A percentile compares a stretch with the other conserved stretches of the same genome.
Conservation (phyloP, 2,888 invertebrate species). For the Stenurella melanura region DNA sequence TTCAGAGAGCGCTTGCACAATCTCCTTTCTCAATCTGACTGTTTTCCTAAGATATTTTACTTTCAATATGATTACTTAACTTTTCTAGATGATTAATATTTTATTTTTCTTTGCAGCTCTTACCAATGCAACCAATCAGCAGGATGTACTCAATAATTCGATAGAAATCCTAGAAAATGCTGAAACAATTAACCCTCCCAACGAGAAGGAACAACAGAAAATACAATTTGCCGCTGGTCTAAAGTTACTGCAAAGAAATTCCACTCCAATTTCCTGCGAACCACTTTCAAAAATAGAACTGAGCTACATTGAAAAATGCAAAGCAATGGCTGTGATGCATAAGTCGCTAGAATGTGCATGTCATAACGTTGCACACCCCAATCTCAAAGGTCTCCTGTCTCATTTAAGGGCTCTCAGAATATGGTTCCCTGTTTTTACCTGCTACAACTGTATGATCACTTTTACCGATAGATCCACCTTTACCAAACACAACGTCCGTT, state of each 20-base stretch:
- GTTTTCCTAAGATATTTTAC: too few relatives aligned
- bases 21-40: too few relatives aligned
- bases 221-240: conserved; percentile 70
- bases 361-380: conserved; percentile 66
- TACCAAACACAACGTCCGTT: conserved; percentile 65
- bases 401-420: conserved; percentile 68
- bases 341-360: conserved; percentile 67
- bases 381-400: conserved; percentile 66
- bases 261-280: conserved; percentile 62
- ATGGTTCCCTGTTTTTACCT: conserved; percentile 78
- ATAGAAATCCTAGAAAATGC: not conserved
- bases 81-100: not conserved
- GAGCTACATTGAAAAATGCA: conserved; percentile 69
- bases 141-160: not conserved
- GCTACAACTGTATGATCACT: conserved; percentile 79
- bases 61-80: not conserved
- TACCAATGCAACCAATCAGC: not conserved
- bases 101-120: conserved; percentile 2
- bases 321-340: conserved; percentile 69
- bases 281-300: conserved; percentile 68
- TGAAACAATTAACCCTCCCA: not conserved
- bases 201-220: conserved; percentile 64
- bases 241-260: conserved; percentile 65
- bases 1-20: too few relatives aligned
- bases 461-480: conserved; percentile 72